phyloP scores from a whole-genome alignment of 2,113 vertebrate genomes.

The Nipponia nippon region DNA sequence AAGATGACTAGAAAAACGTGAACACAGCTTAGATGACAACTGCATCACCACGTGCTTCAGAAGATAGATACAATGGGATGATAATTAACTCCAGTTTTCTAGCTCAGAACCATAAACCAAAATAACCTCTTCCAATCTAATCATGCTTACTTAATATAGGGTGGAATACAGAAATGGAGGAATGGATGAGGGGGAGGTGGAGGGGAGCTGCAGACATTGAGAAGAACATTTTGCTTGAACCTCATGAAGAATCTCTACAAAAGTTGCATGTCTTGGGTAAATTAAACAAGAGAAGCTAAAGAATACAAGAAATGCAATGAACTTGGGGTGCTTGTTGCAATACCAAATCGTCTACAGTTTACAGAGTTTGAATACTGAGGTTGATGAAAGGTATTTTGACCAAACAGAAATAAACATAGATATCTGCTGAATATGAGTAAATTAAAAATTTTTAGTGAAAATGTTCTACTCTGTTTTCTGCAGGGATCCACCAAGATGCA shows the following conservation, averaged over 20 bases:
- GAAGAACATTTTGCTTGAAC: background rate
- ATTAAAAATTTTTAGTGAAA: background rate
- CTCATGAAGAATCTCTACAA: background rate
- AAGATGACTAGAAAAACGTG: background rate
- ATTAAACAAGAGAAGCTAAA: background rate
- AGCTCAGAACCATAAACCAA: background rate
- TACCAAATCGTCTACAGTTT: background rate
- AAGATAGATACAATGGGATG: background rate
- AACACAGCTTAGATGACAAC: accelerated
- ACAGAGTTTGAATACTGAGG: background rate
- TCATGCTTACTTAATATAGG: background rate
- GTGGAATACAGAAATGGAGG: background rate
- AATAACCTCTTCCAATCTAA: background rate
- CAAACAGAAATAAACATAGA: background rate
- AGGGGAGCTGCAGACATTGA: background rate
- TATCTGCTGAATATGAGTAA: background rate
- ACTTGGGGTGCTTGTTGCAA: background rate
- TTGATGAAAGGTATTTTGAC: background rate
- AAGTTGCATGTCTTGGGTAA: background rate
- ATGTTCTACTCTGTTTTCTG: background rate
- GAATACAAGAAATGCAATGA: background rate
- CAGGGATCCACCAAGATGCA: background rate
- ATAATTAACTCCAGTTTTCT: background rate
- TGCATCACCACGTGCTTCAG: background rate
- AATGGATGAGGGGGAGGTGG: background rate